Base-by-base conservation (phyloP, 1,140 invertebrate species). In the Hormaphis cornu region DNA sequence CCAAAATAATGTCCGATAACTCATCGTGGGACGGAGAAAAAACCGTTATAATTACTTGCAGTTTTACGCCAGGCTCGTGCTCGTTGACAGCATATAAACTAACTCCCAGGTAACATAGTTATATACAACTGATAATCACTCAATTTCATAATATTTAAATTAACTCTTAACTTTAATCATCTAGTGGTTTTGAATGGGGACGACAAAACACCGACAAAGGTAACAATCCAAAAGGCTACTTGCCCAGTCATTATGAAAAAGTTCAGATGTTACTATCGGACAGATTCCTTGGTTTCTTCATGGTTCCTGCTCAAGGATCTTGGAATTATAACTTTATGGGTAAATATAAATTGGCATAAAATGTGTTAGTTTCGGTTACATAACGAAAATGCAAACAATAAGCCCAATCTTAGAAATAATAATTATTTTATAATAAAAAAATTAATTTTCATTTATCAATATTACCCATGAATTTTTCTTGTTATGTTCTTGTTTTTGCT, bases 271-370 rank as follows among this genome's bases (percentile, higher is more conserved):
- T 99, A 71, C 80, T 99, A 22, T 98, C 96, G 0, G 96, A 99
- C 79, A 83, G 95, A 72, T 99, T 99, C 81, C 85, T 98, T 7
- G 97, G 97, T 14, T 98, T 97, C 81, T 99, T 98, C 78, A 98
- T 99, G 97, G 92, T 97, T 48, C 97, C 97, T 0, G 84, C 87
- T 28, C 93, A 97, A 80, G 90, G 91, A 33, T 97, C 95, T 24
- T 99, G 97, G 97, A 99, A 99, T 81, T 99, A 97, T 76, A 99
- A 99, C 78, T 99, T 99, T 76, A 98, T 98, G 95, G 97, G 94
- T 93, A 79, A 82, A 82, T 79, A 52, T 58, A 59, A n/a, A 71
- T 71, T 69, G 30, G 10, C 16, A 16, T 8, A n/a, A 4, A 16
- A 20, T 22, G 6, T 8, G 16, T 56, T 56, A 18, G 22, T 48